Evolutionary conservation across 1,140 invertebrate species (phyloP).

Genomic region (Drosophila sproati): DNA sequence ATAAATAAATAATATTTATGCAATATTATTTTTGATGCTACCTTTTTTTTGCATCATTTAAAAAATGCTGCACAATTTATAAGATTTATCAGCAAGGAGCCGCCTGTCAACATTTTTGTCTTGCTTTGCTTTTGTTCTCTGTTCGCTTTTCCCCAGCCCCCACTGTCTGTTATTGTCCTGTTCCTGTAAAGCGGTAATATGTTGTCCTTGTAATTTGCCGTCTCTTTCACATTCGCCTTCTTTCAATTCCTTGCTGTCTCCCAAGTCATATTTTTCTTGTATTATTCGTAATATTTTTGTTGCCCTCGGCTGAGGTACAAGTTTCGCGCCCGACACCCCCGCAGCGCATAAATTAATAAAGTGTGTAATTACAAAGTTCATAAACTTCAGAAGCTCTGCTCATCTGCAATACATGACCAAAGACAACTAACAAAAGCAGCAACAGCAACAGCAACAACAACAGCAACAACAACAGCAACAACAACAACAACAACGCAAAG

Average conservation of each 20-base stretch:
- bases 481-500: background rate
- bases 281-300: constrained; percentile 31
- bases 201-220: constrained; percentile 41
- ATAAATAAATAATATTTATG: constrained; percentile 13
- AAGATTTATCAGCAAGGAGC: constrained; percentile 42
- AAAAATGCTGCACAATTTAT: constrained; percentile 46
- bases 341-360: constrained; percentile 82
- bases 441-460: constrained; percentile 15
- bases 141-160: background rate
- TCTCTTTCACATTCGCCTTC: background rate
- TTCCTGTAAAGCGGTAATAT: constrained; percentile 71
- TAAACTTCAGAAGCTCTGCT: constrained; percentile 73
- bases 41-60: constrained; percentile 20
- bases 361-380: constrained; percentile 83
- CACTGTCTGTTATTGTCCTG: constrained; percentile 12
- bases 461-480: constrained; percentile 14
- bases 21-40: background rate
- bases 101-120: constrained; percentile 45
- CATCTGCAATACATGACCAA: constrained; percentile 69
- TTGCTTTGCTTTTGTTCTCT: background rate
- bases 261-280: constrained; percentile 31
- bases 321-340: constrained; percentile 52
- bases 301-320: constrained; percentile 28
- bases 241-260: background rate
- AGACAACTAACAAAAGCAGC: constrained; percentile 32